Evolutionary conservation across 1,140 invertebrate species (phyloP), one percentile per base, ranked within the genome.

Genomic region (Drosophila virilis): DNA sequence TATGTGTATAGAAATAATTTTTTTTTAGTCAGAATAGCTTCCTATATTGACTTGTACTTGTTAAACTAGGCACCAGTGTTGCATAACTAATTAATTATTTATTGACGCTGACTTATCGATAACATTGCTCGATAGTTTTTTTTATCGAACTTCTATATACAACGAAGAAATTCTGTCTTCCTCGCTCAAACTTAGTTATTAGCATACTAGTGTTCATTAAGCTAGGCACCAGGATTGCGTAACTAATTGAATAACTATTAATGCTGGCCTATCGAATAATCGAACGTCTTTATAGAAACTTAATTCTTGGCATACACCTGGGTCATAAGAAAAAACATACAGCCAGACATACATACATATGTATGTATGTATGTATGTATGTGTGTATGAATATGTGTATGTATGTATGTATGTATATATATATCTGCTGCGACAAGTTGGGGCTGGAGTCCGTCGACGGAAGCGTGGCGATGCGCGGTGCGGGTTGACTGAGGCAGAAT

Each of bases 301-400:
- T 22, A 48, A 22, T 6, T 6, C 38, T 12, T 10, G 6, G 12
- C 38, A 13, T 22, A 68, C 54, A 42, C 45, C 57, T 68, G 58
- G 17, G 46, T n/a, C 32, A 40, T 50, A 35, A 48, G 59, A 38
- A 15, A 61, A n/a, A 61, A 61, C 58, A 38, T 38, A 15, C 58
- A 61, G 55, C 58, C 13, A 7, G 8, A n/a, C 15, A 8, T 8
- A 32, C 48, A 50, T 40, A 40, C 37, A 35, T 28, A 17, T 28
- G 17, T 22, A 8, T 48, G 33, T 46, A 35, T 62, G 35, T 50
- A 22, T 62, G 10, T 48, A n/a, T 37, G 45, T 64, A 37, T 40
- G 54, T 60, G 40, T 74, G 57, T 62, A 45, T n/a, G n/a, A n/a
- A n/a, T n/a, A n/a, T n/a, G n/a, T 48, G 33, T 46, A 35, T 62